Evolutionary conservation across 1,140 invertebrate species (phyloP), one percentile per base, ranked within the genome.

Genomic region (Zophobas morio): DNA sequence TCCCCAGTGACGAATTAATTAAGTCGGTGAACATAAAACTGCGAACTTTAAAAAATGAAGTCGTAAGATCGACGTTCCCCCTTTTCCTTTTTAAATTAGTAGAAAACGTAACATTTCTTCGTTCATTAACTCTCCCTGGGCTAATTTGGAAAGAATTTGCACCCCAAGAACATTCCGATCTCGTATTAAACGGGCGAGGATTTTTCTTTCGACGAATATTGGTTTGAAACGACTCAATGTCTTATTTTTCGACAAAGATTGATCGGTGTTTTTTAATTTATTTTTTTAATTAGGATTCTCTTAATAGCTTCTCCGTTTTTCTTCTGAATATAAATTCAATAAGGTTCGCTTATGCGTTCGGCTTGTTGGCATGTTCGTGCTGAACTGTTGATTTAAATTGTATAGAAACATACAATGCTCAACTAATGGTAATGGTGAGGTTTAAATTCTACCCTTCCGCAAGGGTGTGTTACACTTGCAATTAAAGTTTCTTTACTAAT

Each of bases 121-220:
- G 80, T 84, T 84, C 84, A 85, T 84, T 84, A 84, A 84, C 79
- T 82, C 84, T 80, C 83, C 78, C 84, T 76, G 80, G 81, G 78
- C 84, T 85, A 85, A 84, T 85, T 85, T 84, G 78, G 78, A 81
- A 82, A 81, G 84, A 85, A 85, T 85, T 85, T 80, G 77, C 84
- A 83, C 83, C 82, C 82, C 78, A 83, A 82, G 78, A 82, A 81
- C 81, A 84, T 84, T 84, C 82, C 82, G 78, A 83, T 82, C 82
- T 81, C 70, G 76, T 81, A 82, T 83, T 84, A 80, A 81, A 82
- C 81, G 75, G 78, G 74, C 76, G 78, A 76, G 79, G 70, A 74
- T 79, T 80, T 80, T 82, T 79, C 74, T 78, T 47, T 75, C 40
- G 37, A 32, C 39, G 39, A 54, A 73, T 74, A 63, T 54, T 72